phyloP scores from a whole-genome alignment of 2,113 vertebrate species.

The Hippotragus niger region DNA sequence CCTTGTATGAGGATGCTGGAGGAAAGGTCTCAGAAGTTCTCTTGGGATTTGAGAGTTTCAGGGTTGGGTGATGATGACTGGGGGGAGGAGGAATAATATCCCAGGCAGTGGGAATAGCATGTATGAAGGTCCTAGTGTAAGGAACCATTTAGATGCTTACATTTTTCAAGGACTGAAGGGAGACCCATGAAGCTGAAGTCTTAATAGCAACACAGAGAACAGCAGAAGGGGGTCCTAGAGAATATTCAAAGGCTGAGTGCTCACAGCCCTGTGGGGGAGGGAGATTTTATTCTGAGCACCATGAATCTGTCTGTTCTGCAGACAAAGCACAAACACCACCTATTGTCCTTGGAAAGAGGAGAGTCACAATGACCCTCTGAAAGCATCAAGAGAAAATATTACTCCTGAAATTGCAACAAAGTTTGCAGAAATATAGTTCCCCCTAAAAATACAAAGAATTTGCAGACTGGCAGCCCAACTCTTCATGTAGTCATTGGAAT shows the following conservation, averaged over 20 bases:
- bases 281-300: background rate
- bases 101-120: background rate
- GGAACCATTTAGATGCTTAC: background rate
- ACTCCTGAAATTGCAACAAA: background rate
- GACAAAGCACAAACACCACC: background rate
- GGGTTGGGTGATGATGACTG: rapidly evolving
- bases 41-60: background rate
- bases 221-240: background rate
- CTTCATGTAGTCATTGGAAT: rapidly evolving
- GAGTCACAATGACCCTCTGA: background rate
- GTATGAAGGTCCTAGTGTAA: background rate
- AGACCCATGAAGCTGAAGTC: background rate
- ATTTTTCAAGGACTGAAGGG: background rate
- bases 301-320: background rate
- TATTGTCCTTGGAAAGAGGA: background rate
- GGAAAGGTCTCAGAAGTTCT: background rate
- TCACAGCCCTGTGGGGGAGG: too few species aligned
- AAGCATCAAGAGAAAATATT: background rate
- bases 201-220: background rate
- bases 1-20: background rate
- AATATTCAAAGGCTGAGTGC: background rate
- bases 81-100: too few species aligned
- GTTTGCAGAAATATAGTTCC: background rate
- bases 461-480: background rate
- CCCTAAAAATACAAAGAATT: background rate